These are phyloP conservation scores for Triplophysa bombifrons DNA, from an alignment of 2,797 vertebrate genomes.

Conservation along the genomic window DNA sequence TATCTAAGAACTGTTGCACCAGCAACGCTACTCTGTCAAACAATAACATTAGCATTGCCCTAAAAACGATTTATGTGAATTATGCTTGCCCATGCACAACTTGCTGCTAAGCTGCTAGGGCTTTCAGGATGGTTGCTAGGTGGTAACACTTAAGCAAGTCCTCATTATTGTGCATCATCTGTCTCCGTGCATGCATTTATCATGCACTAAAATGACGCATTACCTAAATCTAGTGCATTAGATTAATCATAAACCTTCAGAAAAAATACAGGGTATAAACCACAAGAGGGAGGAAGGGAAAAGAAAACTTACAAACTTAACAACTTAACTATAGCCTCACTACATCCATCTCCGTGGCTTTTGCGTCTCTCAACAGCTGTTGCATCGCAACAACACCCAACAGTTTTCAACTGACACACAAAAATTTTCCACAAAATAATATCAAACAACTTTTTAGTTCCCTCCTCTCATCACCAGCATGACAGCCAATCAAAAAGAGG, in stretches of 20 bases:
- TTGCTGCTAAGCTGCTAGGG: too few relatives aligned
- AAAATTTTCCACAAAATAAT: conserved; percentile 9
- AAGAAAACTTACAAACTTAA: not conserved
- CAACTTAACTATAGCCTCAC: not conserved
- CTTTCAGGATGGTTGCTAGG: too few relatives aligned
- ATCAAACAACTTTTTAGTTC: conserved; percentile 42
- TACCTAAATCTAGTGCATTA: not conserved
- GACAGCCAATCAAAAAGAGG: conserved; percentile 69
- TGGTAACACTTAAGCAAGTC: not conserved
- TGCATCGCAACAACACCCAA: conserved; percentile 3
- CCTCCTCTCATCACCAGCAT: conserved; percentile 30
- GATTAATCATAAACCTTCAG: not conserved
- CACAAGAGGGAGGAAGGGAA: not conserved
- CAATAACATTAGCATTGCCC: too few relatives aligned
- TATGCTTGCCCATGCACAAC: too few relatives aligned
- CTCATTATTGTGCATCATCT: not conserved
- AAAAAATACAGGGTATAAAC: not conserved
- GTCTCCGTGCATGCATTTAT: not conserved
- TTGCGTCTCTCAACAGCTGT: conserved; percentile 25
- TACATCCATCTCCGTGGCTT: conserved; percentile 7
- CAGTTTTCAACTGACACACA: not conserved
- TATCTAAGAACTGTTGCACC: too few relatives aligned
- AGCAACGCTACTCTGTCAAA: too few relatives aligned
- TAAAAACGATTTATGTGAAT: too few relatives aligned
- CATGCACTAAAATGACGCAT: too few relatives aligned